phyloP scores from a whole-genome alignment of 2,113 vertebrate genomes.

The Agelaius tricolor region DNA sequence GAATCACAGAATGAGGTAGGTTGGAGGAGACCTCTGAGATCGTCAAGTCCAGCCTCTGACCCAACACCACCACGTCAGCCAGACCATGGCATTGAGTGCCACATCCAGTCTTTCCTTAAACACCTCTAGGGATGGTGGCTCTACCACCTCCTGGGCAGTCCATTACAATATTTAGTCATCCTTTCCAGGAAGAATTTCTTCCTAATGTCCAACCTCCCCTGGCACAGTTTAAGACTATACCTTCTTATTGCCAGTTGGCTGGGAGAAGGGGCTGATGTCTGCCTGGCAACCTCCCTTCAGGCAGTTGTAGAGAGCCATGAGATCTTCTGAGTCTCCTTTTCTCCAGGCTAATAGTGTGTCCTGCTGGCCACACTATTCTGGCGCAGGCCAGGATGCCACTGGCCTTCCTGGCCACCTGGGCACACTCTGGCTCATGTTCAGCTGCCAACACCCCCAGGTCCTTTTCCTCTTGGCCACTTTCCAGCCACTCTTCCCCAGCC shows the following conservation, averaged over 20 bases:
- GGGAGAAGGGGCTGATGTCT: neutral
- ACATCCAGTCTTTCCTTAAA: neutral
- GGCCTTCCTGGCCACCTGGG: neutral
- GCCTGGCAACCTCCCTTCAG: neutral
- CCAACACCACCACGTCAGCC: rapidly evolving
- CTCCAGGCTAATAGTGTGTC: neutral
- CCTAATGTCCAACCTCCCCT: neutral
- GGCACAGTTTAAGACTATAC: neutral
- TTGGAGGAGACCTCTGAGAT: neutral
- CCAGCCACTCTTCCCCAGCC: neutral
- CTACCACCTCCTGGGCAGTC: neutral
- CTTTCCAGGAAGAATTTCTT: neutral
- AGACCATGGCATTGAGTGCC: neutral
- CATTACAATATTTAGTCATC: too few relatives aligned
- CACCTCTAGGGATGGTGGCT: neutral
- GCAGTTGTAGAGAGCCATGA: neutral
- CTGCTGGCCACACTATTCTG: neutral
- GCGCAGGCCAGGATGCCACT: neutral
- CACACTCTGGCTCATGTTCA: neutral
- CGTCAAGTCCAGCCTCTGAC: rapidly evolving
- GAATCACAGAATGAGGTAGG: neutral
- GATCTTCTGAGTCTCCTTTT: neutral
- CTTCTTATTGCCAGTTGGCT: rapidly evolving
- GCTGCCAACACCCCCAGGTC: rapidly evolving
- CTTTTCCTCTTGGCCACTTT: neutral